Conservation (phyloP, 2,797 vertebrate species). For the Melanotaenia maccullochi region DNA sequence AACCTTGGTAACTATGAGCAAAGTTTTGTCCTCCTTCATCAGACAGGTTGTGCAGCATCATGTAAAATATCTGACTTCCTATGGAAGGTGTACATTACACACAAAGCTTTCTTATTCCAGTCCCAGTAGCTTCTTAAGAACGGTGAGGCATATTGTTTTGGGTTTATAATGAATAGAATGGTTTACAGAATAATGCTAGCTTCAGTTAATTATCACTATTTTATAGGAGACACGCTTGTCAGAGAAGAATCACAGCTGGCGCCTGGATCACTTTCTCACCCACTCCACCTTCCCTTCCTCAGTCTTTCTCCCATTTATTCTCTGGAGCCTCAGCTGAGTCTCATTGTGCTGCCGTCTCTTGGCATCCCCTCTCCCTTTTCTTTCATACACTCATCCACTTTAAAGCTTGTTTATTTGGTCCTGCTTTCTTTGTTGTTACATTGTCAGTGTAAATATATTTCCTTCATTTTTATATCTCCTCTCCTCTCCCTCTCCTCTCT, state of each 20-base stretch:
- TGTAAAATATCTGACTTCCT: conserved; percentile 37
- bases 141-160: conserved; percentile 55
- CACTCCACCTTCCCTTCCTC: conserved; percentile 66
- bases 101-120: conserved; percentile 40
- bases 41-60: conserved; percentile 15
- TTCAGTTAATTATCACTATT: conserved; percentile 72
- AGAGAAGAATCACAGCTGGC: conserved; percentile 70
- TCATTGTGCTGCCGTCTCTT: conserved; percentile 60
- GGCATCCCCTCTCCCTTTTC: conserved; percentile 32
- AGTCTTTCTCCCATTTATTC: conserved; percentile 51
- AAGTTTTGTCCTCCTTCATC: background rate
- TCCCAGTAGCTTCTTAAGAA: conserved; percentile 33
- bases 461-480: conserved; percentile 22
- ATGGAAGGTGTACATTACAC: conserved; percentile 38
- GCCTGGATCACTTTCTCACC: conserved; percentile 68
- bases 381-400: conserved; percentile 43
- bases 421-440: conserved; percentile 42
- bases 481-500: conserved; percentile 7
- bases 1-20: background rate
- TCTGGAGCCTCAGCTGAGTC: conserved; percentile 35
- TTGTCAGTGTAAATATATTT: conserved; percentile 46
- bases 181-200: conserved; percentile 57
- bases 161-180: conserved; percentile 73
- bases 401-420: conserved; percentile 57
- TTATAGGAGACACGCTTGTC: conserved; percentile 66